Evolutionary conservation across 2,797 vertebrate species (phyloP), one percentile per base, ranked within the genome.

Genomic region (Darevskia mixta): DNA sequence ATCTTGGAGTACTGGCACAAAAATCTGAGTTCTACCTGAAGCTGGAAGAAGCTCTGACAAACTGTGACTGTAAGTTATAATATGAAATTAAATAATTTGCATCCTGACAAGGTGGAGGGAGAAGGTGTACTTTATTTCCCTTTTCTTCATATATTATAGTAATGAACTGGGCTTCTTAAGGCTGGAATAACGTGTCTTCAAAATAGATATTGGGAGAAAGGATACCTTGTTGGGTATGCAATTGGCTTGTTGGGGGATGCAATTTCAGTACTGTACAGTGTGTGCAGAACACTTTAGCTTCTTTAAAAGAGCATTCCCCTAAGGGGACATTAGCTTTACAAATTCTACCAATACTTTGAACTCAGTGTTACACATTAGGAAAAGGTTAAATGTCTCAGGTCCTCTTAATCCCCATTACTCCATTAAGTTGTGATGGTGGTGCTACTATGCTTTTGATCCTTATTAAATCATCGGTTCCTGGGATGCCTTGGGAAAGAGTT

Each of bases 11-110:
- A 41, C 91, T 98, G 95, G 95, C 96, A 79, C 98, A 98, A 95
- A 98, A 98, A 95, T 98, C 98, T 43, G 95, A 97, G 90, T 98
- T 99, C 95, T 97, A 90, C 78, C 15, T 96, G 78, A 96, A 95
- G 82, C 97, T 99, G 94, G 98, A 98, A 91, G 96, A 97, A 66
- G 97, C 98, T 6, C 27, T 98, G 73, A 84, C 91, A 85, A 96
- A 94, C 79, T 96, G 96, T 1, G 95, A 97, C 43, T 99, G 98
- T 99, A 97, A 98, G 98, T 96, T 94, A 87, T 91, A 67, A 79
- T 93, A 67, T 91, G 58, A 81, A 84, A 82, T 83, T 3, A 20
- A 64, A 23, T 55, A 61, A 20, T n/a, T 23, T 78, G 25, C 11
- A 2, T n/a, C 32, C 55, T 38, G 9, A 49, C 25, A 23, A 45